phyloP scores from a whole-genome alignment of 2,113 vertebrate genomes.

The Ceyx margarethae region DNA sequence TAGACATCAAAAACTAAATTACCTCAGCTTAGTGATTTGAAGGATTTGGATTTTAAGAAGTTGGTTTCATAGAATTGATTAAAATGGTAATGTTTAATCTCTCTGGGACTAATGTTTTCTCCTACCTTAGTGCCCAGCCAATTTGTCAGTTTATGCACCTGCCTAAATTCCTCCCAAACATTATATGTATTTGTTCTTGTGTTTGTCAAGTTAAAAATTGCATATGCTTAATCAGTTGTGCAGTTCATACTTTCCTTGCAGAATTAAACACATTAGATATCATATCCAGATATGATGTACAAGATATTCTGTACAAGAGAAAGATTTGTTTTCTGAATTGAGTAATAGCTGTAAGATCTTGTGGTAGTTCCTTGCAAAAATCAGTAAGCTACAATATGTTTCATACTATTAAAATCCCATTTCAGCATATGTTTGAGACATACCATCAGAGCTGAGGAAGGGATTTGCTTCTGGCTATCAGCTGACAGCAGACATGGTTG shows the following conservation, averaged over 20 bases:
- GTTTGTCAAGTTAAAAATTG: background rate
- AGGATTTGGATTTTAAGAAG: background rate
- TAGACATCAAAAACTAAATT: background rate
- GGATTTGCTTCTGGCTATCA: background rate
- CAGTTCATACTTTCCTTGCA: background rate
- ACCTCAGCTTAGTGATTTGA: background rate
- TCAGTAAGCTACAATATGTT: background rate
- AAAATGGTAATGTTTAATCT: background rate
- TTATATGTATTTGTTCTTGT: background rate
- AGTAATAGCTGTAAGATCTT: background rate
- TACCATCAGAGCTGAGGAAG: background rate
- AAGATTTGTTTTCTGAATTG: background rate
- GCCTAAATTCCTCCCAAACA: background rate
- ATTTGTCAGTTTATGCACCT: background rate
- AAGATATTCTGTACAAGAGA: background rate
- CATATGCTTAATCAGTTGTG: background rate
- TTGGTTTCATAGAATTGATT: background rate
- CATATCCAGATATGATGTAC: background rate
- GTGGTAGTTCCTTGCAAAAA: background rate
- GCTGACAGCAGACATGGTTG: background rate
- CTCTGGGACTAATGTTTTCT: background rate
- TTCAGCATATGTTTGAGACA: background rate
- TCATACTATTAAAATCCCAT: background rate
- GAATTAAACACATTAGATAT: background rate
- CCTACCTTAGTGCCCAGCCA: background rate